A percentile compares a stretch with the other conserved stretches of the same genome.
phyloP scores from a whole-genome alignment of 2,797 vertebrate genomes.

The Hypotaenidia okinawae region DNA sequence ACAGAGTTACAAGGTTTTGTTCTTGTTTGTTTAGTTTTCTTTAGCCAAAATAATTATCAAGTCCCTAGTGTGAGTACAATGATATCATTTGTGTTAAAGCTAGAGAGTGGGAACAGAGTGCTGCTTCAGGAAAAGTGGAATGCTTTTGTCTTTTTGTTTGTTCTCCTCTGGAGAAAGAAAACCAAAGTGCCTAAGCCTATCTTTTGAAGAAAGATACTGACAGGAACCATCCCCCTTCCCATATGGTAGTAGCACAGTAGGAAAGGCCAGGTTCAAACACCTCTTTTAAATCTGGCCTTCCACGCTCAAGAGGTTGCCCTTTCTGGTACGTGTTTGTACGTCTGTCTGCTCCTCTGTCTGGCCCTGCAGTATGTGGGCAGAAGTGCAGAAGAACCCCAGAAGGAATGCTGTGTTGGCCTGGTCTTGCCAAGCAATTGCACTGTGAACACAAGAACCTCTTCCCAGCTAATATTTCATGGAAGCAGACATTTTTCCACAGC shows the following conservation, averaged over 20 bases:
- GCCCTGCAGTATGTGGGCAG: not conserved
- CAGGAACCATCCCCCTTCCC: not conserved
- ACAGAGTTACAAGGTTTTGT: not conserved
- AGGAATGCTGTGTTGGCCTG: not conserved
- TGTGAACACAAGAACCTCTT: not conserved
- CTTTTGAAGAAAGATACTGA: not conserved
- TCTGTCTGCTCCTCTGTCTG: not conserved
- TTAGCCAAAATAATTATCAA: slow-evolving; percentile 27
- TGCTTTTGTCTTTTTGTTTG: not conserved
- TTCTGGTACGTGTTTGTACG: not conserved
- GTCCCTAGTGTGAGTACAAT: not conserved
- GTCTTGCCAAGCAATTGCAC: not conserved
- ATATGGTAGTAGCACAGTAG: not conserved
- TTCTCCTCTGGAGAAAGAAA: not conserved
- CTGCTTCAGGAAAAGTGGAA: not conserved
- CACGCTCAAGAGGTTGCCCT: not conserved
- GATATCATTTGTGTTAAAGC: not conserved
- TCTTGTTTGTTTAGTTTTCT: not conserved
- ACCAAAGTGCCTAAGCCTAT: not conserved
- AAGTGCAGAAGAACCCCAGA: not conserved
- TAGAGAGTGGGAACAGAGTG: not conserved
- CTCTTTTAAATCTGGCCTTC: not conserved
- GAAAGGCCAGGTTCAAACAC: not conserved
- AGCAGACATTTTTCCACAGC: not conserved
- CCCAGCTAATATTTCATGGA: not conserved